These are phyloP conservation scores for Argyresthia goedartella DNA, from an alignment of 2,888 invertebrate species.

Conservation along the genomic window DNA sequence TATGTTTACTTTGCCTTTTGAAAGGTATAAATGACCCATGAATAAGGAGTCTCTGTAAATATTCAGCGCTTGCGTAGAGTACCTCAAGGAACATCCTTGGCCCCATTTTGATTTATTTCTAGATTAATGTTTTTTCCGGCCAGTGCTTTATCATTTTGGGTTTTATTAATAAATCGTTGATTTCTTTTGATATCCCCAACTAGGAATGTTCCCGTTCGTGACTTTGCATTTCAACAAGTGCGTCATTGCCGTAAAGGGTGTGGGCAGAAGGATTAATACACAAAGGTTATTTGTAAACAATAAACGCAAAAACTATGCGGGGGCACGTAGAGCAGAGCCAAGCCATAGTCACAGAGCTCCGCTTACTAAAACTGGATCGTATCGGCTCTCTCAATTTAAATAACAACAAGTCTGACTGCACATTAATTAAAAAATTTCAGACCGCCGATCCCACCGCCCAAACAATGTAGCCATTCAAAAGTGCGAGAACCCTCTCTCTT, in stretches of 20 bases:
- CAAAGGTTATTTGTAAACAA: neutral
- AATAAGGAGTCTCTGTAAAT: slow-evolving; percentile 19
- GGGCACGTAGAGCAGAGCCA: slow-evolving; percentile 16
- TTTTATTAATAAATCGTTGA: too few relatives aligned
- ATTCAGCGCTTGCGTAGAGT: slow-evolving; percentile 9
- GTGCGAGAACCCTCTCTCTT: neutral
- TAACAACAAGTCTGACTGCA: slow-evolving; percentile 31
- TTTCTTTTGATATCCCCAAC: too few relatives aligned
- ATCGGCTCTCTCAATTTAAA: slow-evolving; percentile 26
- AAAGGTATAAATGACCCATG: slow-evolving; percentile 22
- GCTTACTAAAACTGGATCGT: slow-evolving; percentile 19
- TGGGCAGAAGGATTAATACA: slow-evolving; percentile 2
- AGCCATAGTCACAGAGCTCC: neutral
- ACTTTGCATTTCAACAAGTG: slow-evolving; percentile 18
- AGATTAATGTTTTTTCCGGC: neutral
- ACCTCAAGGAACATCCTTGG: slow-evolving; percentile 21
- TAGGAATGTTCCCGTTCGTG: slow-evolving; percentile 17
- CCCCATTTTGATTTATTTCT: slow-evolving; percentile 1
- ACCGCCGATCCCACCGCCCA: slow-evolving; percentile 16
- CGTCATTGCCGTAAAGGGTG: slow-evolving; percentile 12
- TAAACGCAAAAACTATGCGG: slow-evolving; percentile 18
- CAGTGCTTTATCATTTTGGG: too few relatives aligned
- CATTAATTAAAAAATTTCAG: slow-evolving; percentile 35
- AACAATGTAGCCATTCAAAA: slow-evolving; percentile 17
- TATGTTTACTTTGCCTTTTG: slow-evolving; percentile 20